Base-by-base conservation (phyloP, 2,888 invertebrate genomes). In the Andrena minutula region DNA sequence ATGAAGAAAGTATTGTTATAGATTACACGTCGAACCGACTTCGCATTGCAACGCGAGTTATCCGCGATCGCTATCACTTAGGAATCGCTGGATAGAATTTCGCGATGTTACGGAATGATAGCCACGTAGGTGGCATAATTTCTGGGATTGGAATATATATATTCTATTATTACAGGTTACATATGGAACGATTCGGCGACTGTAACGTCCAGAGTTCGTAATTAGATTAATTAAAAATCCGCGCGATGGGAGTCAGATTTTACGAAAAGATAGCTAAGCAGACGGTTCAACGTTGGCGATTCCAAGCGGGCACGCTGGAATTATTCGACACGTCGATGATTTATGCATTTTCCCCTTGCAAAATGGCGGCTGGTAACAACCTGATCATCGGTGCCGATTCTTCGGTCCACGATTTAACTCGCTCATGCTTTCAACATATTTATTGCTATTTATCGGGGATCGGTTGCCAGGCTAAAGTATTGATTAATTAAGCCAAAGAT, bases 1-100 rank as follows among this genome's bases (percentile, higher is more conserved):
- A 73, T 53, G 51, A 77, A 47, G 77, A 81, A 77, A 81, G 80
- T 73, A 72, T 72, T 10, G 35, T 65, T 75, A 23, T 70, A 20
- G 32, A 32, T 68, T 63, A 47, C 65, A 28, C 23, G 16, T 49
- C 12, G n/a, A 28, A 28, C 23, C n/a, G 28, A 5, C 23, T 23
- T 7, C 23, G 30, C n/a, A 12, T 7, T 20, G n/a, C 12, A 16
- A 10, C 23, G 32, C 6, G 20, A 49, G 6, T 5, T 16, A 28
- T 28, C 35, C 41, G 58, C 51, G 51, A n/a, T 20, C 12, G 56
- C 10, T 56, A 75, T 76, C 63, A 71, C 61, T 76, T 63, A 69
- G 30, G 41, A 75, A 32, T 49, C 35, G 16, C 2, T 8, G 16
- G 10, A 10, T 23, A n/a, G 32, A 64, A 47, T 32, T 23, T 20